Evolutionary conservation across 2,888 invertebrate genomes (phyloP), one percentile per base, ranked within the genome.

Genomic region (Apeira syringaria): DNA sequence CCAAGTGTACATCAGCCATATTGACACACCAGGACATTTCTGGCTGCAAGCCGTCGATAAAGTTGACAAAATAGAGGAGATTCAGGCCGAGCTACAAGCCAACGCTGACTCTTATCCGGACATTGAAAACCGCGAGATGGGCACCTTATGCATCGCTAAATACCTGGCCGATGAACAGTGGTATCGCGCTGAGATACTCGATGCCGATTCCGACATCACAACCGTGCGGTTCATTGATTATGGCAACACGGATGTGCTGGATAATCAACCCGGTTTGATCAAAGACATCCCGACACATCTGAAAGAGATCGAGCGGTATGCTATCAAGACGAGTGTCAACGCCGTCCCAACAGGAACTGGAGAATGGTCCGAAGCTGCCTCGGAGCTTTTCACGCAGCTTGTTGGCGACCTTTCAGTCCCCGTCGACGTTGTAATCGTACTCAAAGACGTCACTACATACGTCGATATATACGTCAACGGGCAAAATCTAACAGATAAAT

Each of bases 141-240:
- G 94, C 4, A 91, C 92, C 0, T 64, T 93, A 0, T 96, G 95
- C 59, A 90, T 94, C 31, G 97, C 98, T 0, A 93, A 94, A 64
- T 98, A 96, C 74, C 92, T 94, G 0, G 94, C 93, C 1, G 97
- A 98, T 68, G 94, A 94, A 25, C 92, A 92, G 51, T 99, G 99
- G 98, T 99, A 99, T 76, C 92, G 99, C 43, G 98, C 98, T 0
- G 94, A 94, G 68, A 94, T 99, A 5, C 92, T 98, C 25, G 97
- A 96, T 68, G 92, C 94, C 0, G 94, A 94, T 50, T 90, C 92
- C 3, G 95, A 95, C 50, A 93, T 95, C 24, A 95, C 93, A 5
- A 95, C 94, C 0, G 92, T 96, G 0, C 91, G 94, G 18, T 96
- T 95, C 59, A 92, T 95, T 7, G 96, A 96, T 68, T 95, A 92